Evolutionary conservation across 1,140 invertebrate species (phyloP), one percentile per base, ranked within the genome.

Genomic region (Bombus superbus): DNA sequence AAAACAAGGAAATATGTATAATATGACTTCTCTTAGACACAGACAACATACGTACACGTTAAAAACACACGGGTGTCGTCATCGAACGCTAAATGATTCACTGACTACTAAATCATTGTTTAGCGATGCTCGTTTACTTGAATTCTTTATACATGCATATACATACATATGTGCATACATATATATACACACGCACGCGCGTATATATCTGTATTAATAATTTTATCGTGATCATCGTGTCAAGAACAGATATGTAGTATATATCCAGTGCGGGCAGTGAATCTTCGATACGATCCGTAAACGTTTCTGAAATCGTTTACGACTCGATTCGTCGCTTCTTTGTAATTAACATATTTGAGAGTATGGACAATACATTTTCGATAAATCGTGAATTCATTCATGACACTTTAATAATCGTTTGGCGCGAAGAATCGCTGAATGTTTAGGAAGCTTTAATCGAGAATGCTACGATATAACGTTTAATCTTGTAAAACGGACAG

Each of bases 171-270:
- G n/a, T n/a, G n/a, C n/a, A n/a, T n/a, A n/a, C 3, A 69, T 71
- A 82, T 79, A 62, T 13, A n/a, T 62, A 62, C 25, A 64, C 42
- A 64, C 6, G 40, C 78, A 47, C 28, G 72, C 47, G 1, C 77
- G 47, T 85, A 62, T 81, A 72, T 77, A 84, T 87, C 83, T 88
- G 81, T 83, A 57, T 79, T 88, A 79, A 85, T 44, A 22, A 68
- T 62, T 81, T 81, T 57, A 85, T 85, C 81, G 84, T 85, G 84
- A 81, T 85, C 59, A 47, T 85, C 62, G 35, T 72, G 42, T 85
- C 53, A 53, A 44, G 38, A 53, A 85, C 40, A 59, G n/a, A 6
- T 32, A 18, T 53, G 64, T 69, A 80, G 5, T 38, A 38, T 40
- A 75, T n/a, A 47, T 73, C 64, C 68, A 86, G 74, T 83, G 81